Evolutionary conservation across 2,888 invertebrate species (phyloP), one percentile per base, ranked within the genome.

Genomic region (Onchidella celtica): DNA sequence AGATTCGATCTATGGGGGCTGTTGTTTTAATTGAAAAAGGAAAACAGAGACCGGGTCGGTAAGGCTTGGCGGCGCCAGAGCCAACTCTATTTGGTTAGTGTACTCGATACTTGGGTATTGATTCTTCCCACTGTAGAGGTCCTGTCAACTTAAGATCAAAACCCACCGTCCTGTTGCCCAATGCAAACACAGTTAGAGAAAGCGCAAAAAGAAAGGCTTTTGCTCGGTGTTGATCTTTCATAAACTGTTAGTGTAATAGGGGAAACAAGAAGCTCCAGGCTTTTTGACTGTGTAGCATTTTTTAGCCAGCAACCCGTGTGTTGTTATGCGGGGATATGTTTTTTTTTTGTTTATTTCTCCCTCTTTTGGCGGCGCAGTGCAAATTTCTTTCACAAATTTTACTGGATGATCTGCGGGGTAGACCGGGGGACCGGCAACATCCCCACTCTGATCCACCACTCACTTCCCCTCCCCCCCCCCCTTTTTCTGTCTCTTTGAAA

Each of bases 71-170:
- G 47, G 17, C 47, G 47, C 47, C 47, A 47, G 47, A 11, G 47
- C 47, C 47, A 17, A 17, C 47, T n/a, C n/a, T 72, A 34, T 57
- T 55, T 57, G 72, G 72, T 3, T 57, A 29, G 72, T n/a, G n/a
- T 72, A 57, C 55, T 70, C 70, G 70, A 70, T 70, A 70, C 24
- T 40, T n/a, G 70, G 47, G 47, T 70, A 70, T 70, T 55, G 70
- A 70, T 70, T 47, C 29, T n/a, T 17, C 47, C 57, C 55, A 70
- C 70, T 47, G 70, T 11, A 47, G 32, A 69, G 69, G 47, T 55
- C 34, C 6, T 9, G 72, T n/a, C 32, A 72, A 55, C 72, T 32
- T 9, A 21, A 32, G 47, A 72, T 72, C 72, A 57, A 72, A 72
- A 55, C 72, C 17, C 72, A 57, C 65, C 63, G 47, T 47, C 32